Base-by-base conservation (phyloP, 2,113 vertebrate genomes). In the Pseudois nayaur region DNA sequence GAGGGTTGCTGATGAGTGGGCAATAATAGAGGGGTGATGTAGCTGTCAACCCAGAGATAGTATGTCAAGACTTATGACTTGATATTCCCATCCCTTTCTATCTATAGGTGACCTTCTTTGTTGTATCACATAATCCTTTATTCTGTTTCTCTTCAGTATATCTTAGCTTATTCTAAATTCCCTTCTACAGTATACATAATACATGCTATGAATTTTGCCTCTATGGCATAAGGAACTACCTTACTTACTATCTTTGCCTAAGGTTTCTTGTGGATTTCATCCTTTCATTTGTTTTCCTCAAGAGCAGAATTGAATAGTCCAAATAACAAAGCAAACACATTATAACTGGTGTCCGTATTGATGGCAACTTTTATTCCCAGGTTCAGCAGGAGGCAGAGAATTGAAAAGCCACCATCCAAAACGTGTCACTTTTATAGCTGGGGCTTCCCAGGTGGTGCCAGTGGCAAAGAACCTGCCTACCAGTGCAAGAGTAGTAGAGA, bases 261-360 rank as follows among this genome's bases (percentile, higher is more conserved):
- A 45, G 29, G 40, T 91, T 96, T 95, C 84, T 96, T 64, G 40
- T 16, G n/a, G 50, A 94, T 86, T 91, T 95, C 67, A 82, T 67
- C 33, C 36, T 71, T 88, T 54, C 8, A 8, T 36, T 84, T 74
- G 12, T 64, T 83, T 94, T 90, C 59, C 59, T 78, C 43, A 45
- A 8, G n/a, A 50, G 36, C n/a, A 82, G 92, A 97, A 85, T 6
- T 86, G 59, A 87, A 12, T 89, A 85, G 94, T 91, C 48, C 74
- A 94, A 92, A 71, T 57, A 43, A 33, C 43, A 48, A 2, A 33
- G 29, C 33, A 95, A 92, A 78, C 45, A 36, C 79, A 27, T 95
- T 45, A 21, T 91, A 89, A 86, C 14, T 29, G 25, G 55, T 43
- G 14, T 89, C 62, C 12, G 3, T 91, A 94, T 54, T 84, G 83